A percentile compares a stretch with the other conserved stretches of the same genome.
These are phyloP conservation scores for Taeniopygia guttata DNA, from an alignment of 2,797 vertebrate species.

Conservation along the genomic window DNA sequence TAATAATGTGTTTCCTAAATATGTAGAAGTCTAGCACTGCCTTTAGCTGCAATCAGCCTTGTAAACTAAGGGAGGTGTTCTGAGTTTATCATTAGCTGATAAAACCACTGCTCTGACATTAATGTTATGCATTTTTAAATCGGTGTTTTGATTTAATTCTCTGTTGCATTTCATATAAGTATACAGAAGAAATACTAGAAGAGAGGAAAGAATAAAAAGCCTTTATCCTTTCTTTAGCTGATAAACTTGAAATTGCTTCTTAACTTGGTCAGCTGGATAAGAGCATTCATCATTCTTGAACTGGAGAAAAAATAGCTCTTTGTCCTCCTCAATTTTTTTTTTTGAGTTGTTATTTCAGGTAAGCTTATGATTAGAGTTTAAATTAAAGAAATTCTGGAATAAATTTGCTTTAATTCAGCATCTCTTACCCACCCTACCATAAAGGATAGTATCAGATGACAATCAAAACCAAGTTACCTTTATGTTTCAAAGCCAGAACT, in stretches of 20 bases:
- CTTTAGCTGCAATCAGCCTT: conserved; percentile 71
- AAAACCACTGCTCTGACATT: conserved; percentile 81
- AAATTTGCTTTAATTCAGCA: conserved; percentile 12
- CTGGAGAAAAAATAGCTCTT: background rate
- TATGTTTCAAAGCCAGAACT: background rate
- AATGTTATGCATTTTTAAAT: conserved; percentile 86
- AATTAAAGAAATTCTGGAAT: conserved; percentile 17
- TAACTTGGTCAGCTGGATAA: conserved; percentile 26
- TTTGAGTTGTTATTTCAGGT: background rate
- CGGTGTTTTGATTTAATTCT: conserved; percentile 89
- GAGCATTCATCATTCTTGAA: background rate
- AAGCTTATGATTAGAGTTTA: background rate
- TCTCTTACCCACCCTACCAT: background rate
- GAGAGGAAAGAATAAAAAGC: background rate
- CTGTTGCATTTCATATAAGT: conserved; percentile 49
- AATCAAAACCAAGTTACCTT: background rate
- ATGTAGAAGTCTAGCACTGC: conserved; percentile 58
- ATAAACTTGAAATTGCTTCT: conserved; percentile 40
- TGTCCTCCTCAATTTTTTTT: background rate
- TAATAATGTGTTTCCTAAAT: conserved; percentile 73
- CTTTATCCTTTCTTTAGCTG: conserved; percentile 26
- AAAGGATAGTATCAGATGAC: background rate
- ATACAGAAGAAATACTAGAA: conserved; percentile 16
- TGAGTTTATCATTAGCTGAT: conserved; percentile 72
- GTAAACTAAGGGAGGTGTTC: conserved; percentile 60